A percentile compares a stretch with the other conserved stretches of the same genome.
Evolutionary conservation across 2,888 invertebrate species (phyloP).

Genomic region (Hetaerina titia): DNA sequence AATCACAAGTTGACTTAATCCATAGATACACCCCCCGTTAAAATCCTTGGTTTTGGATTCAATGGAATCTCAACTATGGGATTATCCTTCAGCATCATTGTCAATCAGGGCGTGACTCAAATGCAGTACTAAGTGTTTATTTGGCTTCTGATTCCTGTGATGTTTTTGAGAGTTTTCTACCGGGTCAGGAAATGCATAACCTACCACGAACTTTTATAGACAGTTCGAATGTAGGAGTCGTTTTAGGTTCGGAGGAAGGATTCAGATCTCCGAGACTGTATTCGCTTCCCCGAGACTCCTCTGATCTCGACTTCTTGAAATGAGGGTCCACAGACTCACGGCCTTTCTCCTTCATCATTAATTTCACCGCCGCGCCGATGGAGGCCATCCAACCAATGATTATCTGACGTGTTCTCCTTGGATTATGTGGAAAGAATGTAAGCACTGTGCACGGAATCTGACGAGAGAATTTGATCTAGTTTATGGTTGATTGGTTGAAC

Average conservation of each 20-base stretch:
- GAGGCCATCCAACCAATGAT: constrained; percentile 25
- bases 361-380: neutral
- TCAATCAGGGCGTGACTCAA: too few species aligned
- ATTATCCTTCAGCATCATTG: too few species aligned
- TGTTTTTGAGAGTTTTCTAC: too few species aligned
- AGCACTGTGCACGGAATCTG: neutral
- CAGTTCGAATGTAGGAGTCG: neutral
- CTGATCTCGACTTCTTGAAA: neutral
- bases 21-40: too few species aligned
- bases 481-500: constrained; percentile 22
- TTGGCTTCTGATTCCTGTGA: too few species aligned
- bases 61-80: too few species aligned
- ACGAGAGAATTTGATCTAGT: neutral
- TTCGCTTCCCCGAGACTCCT: neutral
- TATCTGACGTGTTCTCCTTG: constrained; percentile 45
- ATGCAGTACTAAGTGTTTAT: too few species aligned
- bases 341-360: constrained; percentile 18
- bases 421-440: constrained; percentile 18
- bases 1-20: too few species aligned
- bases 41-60: too few species aligned
- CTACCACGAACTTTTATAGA: too few species aligned
- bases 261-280: neutral
- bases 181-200: too few species aligned
- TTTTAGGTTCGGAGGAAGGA: neutral
- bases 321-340: neutral